Evolutionary conservation across 2,888 invertebrate species (phyloP), one percentile per base, ranked within the genome.

Genomic region (Pollenia angustigena): DNA sequence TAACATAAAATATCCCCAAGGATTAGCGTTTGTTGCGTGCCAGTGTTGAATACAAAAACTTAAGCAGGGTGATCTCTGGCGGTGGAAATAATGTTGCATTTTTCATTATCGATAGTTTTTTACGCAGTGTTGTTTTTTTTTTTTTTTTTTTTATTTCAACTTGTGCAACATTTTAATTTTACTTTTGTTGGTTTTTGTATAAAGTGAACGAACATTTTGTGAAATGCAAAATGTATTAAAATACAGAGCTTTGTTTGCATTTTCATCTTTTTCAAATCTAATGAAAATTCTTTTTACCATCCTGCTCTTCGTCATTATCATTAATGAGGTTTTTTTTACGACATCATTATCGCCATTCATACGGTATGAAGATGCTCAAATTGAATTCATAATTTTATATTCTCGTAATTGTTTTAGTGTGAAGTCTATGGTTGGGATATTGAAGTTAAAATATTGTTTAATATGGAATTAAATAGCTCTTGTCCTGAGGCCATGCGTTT

Each of bases 381-480:
- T 84, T 87, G 60, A 81, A 87, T 81, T 84, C 81, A 74, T 84
- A 87, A 87, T 87, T 87, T 50, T 81, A 68, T 72, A 62, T 74
- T 78, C 44, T 46, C 46, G n/a, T 84, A 84, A 84, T 84, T 87
- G 66, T 74, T 87, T 69, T 62, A 87, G 44, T 60, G 23, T 40
- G 46, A 66, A 46, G 72, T 48, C 32, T 32, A 58, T 72, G 76
- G 48, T 46, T n/a, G 46, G 42, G n/a, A 68, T 81, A 74, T 79
- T 46, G 78, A 80, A 87, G 84, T 87, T 74, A 74, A 84, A 84
- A 81, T 78, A 78, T 78, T 84, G 87, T 84, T 87, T 81, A 87
- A 87, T 74, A 78, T 60, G 44, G 69, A 78, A 84, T 84, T 84
- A 87, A 87, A 78, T 40, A 84, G 72, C 84, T 79, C 66, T 87